Conservation (phyloP, 2,113 vertebrate species). For the Oncorhynchus kisutch region DNA sequence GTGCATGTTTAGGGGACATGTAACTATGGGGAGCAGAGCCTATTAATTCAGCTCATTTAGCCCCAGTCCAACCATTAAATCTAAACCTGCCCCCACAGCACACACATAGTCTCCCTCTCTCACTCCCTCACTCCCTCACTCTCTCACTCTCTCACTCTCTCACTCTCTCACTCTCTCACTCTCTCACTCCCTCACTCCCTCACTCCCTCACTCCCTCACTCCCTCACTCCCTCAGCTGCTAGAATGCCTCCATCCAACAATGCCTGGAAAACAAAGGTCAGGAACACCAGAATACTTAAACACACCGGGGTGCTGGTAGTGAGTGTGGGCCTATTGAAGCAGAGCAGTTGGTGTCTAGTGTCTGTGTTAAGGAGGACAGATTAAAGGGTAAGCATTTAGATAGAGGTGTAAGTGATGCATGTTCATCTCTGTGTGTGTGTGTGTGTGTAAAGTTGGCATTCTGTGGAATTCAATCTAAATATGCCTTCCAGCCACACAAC, state of each 20-base stretch:
- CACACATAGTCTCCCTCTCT: constrained; percentile 4
- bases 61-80: constrained; percentile 71
- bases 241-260: background rate
- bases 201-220: background rate
- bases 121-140: constrained; percentile 1
- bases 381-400: background rate
- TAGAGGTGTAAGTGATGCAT: too few relatives aligned
- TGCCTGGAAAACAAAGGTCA: too few relatives aligned
- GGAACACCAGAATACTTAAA: too few relatives aligned
- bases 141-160: constrained; percentile 3
- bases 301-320: too few relatives aligned
- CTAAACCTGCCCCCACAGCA: background rate
- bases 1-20: constrained; percentile 70
- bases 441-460: background rate
- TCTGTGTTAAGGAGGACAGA: background rate
- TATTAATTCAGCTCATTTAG: constrained; percentile 78
- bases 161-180: constrained; percentile 1
- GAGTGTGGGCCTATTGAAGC: too few relatives aligned
- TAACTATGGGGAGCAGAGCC: constrained; percentile 67
- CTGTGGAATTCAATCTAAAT: constrained; percentile 3
- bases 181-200: background rate
- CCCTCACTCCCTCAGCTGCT: background rate
- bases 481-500: constrained; percentile 24
- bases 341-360: too few relatives aligned
- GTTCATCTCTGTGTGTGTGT: background rate